phyloP scores from a whole-genome alignment of 1,140 invertebrate genomes.

The Leptopilina clavipes region DNA sequence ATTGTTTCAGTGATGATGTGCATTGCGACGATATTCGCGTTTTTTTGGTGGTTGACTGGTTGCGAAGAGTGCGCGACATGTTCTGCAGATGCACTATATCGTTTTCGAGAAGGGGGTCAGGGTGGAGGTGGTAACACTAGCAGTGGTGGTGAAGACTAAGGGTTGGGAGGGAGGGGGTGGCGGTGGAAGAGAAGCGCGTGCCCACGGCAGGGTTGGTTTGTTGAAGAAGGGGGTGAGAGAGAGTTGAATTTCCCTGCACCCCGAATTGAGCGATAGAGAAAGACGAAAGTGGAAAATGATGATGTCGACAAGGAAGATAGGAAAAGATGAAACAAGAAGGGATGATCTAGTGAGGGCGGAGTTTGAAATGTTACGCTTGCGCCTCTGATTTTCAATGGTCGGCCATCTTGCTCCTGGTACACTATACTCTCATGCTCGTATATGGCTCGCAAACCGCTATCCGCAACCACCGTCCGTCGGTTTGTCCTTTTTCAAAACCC shows the following conservation, averaged over 20 bases:
- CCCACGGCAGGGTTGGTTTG: slow-evolving; percentile 44
- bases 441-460: slow-evolving; percentile 61
- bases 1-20: background rate
- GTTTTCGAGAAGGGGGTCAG: slow-evolving; percentile 38
- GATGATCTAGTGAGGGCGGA: slow-evolving; percentile 59
- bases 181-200: slow-evolving; percentile 35
- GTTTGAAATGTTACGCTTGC: slow-evolving; percentile 60
- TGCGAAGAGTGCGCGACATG: slow-evolving; percentile 61
- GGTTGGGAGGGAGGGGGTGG: slow-evolving; percentile 43
- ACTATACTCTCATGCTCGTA: slow-evolving; percentile 44
- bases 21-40: slow-evolving; percentile 15
- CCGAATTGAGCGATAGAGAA: slow-evolving; percentile 38
- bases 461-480: slow-evolving; percentile 65
- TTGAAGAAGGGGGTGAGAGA: slow-evolving; percentile 55
- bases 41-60: slow-evolving; percentile 41
- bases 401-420: slow-evolving; percentile 66
- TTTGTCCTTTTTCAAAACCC: slow-evolving; percentile 55
- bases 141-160: slow-evolving; percentile 51
- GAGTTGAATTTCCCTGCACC: slow-evolving; percentile 49
- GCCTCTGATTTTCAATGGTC: slow-evolving; percentile 51
- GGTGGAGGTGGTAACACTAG: slow-evolving; percentile 49
- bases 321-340: slow-evolving; percentile 42
- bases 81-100: slow-evolving; percentile 64
- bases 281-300: background rate
- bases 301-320: slow-evolving; percentile 2